Conservation (phyloP, 2,113 vertebrate genomes). For the Pandion haliaetus region DNA sequence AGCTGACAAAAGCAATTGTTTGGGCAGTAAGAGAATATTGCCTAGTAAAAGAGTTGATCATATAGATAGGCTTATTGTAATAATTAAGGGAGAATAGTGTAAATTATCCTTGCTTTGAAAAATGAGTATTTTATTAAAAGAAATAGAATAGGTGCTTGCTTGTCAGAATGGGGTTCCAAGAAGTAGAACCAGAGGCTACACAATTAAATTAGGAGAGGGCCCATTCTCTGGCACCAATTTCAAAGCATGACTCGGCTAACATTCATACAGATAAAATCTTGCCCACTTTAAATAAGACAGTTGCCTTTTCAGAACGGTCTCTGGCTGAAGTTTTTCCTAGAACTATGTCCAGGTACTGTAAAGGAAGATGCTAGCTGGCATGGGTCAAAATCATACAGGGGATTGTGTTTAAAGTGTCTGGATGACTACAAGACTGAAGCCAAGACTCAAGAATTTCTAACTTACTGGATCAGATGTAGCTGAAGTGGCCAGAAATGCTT, state of each 20-base stretch:
- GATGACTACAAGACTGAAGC: background rate
- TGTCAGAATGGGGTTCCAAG: background rate
- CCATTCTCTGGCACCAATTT: background rate
- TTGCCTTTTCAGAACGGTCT: background rate
- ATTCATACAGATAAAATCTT: background rate
- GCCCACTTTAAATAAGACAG: background rate
- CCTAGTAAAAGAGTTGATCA: background rate
- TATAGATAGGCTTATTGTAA: background rate
- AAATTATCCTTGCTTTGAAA: background rate
- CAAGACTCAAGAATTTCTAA: background rate
- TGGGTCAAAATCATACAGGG: background rate
- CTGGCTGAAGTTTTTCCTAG: background rate
- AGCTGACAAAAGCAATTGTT: background rate
- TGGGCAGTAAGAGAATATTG: background rate
- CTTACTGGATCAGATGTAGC: background rate
- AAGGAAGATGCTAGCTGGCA: background rate
- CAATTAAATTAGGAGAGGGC: background rate
- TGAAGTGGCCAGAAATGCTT: background rate
- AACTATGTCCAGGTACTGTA: background rate
- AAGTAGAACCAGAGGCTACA: background rate
- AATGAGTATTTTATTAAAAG: background rate
- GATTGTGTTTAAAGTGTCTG: background rate
- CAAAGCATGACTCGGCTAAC: background rate
- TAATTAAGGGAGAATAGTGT: background rate
- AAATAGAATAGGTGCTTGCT: background rate